Evolutionary conservation across 2,113 vertebrate genomes (phyloP), one percentile per base, ranked within the genome.

Genomic region (Paramormyrops kingsleyae): DNA sequence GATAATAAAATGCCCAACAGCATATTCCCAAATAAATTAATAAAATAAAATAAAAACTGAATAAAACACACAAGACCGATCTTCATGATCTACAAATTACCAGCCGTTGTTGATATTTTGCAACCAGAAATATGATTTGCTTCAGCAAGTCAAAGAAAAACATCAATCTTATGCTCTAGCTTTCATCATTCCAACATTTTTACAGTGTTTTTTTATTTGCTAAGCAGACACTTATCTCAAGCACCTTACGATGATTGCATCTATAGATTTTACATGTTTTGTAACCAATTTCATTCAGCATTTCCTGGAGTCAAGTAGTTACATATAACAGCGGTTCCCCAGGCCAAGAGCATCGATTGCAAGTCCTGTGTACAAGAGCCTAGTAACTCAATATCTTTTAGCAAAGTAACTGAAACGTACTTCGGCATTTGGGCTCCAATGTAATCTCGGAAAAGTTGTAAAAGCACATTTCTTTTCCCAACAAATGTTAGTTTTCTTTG

Each of bases 61-160:
- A 70, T 42, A 85, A 88, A 74, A 56, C 83, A 86, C 74, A 66
- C 88, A 59, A 52, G 87, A 27, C 6, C 85, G 86, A 42, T 80
- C 35, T 70, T 90, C n/a, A 70, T 70, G 9, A 59, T 88, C 21
- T 89, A 92, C 52, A 88, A 56, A 47, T 90, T 46, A 87, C 50
- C 24, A 19, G 31, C 44, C 70, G 21, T 80, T 31, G 66, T 21
- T 19, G 50, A 85, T 24, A 83, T 88, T 88, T 80, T 46, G 59
- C 83, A 90, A 89, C 87, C 90, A 90, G 46, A 87, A 90, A 88
- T 90, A 74, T 83, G 50, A 52, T 91, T 91, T 80, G 88, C 80
- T 90, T 89, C 80, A 35, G 27, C 83, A 13, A 24, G 17, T 90
- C 91, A 44, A 49, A 85, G 47, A 87, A 35, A 87, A 47, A 53